phyloP scores from a whole-genome alignment of 2,797 vertebrate species.

The Glossophaga mutica region DNA sequence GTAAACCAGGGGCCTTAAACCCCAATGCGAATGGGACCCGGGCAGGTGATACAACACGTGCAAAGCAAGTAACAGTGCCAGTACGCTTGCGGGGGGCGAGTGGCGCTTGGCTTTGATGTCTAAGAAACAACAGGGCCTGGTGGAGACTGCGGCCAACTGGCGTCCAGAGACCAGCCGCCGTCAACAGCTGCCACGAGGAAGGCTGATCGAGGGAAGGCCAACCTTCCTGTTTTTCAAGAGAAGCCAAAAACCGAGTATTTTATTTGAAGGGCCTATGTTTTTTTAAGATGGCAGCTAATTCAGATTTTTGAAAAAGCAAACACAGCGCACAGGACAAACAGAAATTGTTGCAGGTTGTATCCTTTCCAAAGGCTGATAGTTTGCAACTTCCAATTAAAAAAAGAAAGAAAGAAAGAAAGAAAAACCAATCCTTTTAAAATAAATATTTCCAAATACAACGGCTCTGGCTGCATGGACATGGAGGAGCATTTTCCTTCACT shows the following conservation, averaged over 20 bases:
- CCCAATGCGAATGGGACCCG: not conserved
- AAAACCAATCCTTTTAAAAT: not conserved
- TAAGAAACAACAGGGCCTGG: not conserved
- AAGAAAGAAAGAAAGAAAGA: no score
- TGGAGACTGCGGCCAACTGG: not conserved
- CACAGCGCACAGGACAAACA: not conserved
- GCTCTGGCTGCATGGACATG: not conserved
- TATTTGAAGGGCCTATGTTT: not conserved
- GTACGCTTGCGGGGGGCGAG: not conserved
- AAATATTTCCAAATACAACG: not conserved
- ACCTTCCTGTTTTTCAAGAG: not conserved
- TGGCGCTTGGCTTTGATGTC: not conserved
- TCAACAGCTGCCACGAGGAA: not conserved
- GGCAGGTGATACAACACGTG: not conserved
- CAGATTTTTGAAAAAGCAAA: not conserved
- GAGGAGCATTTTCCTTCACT: not conserved
- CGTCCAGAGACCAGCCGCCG: no score
- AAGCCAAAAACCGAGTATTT: not conserved
- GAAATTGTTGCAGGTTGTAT: not conserved
- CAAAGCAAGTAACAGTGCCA: not conserved
- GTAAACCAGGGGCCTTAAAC: not conserved
- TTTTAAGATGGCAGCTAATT: not conserved
- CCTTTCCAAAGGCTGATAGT: not conserved
- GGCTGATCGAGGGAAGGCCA: not conserved
- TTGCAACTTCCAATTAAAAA: not conserved